These are phyloP conservation scores for Palythoa heliodiscus DNA, from an alignment of 92 coral and sea anemone genomes.

Conservation along the genomic window DNA sequence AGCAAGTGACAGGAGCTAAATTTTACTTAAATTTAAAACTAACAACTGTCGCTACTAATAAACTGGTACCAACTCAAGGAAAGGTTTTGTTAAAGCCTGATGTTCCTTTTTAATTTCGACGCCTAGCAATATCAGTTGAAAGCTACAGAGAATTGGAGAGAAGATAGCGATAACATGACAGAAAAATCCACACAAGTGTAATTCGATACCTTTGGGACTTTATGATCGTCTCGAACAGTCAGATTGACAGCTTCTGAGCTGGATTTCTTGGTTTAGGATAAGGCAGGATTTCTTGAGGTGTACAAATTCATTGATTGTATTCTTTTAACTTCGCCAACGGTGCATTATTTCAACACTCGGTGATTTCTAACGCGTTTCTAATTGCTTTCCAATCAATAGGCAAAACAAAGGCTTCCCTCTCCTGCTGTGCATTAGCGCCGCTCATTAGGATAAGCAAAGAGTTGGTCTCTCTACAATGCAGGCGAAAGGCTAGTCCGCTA, in stretches of 20 bases:
- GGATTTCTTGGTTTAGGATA: not conserved
- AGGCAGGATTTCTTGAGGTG: not conserved
- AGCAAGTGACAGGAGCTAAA: not conserved
- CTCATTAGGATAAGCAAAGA: conserved; percentile 24
- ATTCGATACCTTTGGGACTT: not conserved
- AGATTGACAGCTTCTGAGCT: not conserved
- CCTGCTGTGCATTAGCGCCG: conserved; percentile 7
- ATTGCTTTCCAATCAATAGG: conserved; percentile 38
- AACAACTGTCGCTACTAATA: conserved; percentile 1
- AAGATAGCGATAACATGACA: conserved; percentile 10
- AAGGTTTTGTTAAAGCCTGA: not conserved
- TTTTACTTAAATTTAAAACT: not conserved
- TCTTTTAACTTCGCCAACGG: conserved; percentile 12
- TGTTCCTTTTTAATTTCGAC: not conserved
- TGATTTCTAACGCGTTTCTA: conserved; percentile 31
- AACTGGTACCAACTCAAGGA: not conserved
- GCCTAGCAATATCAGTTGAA: conserved; percentile 25
- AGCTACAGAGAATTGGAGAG: not conserved
- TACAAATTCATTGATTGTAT: conserved; percentile 8
- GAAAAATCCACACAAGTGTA: not conserved
- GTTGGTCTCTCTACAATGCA: not conserved
- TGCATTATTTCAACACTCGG: conserved; percentile 43
- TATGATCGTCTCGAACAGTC: not conserved
- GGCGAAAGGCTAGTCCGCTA: not conserved
- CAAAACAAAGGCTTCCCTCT: not conserved